Base-by-base conservation (phyloP, 1,140 invertebrate genomes). In the Dryas iulia region DNA sequence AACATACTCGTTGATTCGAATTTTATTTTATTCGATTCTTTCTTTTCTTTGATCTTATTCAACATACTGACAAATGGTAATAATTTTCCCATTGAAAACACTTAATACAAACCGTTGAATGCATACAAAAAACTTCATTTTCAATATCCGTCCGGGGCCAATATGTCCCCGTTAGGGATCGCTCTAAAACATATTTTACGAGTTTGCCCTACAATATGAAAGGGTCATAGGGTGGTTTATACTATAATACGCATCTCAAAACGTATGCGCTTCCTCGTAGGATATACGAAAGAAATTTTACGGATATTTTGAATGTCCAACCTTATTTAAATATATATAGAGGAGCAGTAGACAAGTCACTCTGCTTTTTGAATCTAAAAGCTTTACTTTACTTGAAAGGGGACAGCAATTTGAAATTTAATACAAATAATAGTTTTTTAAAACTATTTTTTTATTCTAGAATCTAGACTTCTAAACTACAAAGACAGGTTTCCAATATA, bases 61-160 rank as follows among this genome's bases (percentile, higher is more conserved):
- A n/a, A n/a, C n/a, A n/a, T n/a, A n/a, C n/a, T n/a, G n/a, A n/a
- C n/a, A n/a, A n/a, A n/a, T n/a, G n/a, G n/a, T n/a, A n/a, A n/a
- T n/a, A 21, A 47, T 18, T 47, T 18, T n/a, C 39, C 5, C 39
- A 18, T 47, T 47, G 39, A 35, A 35, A 35, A 47, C 68, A 74
- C 73, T 78, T 76, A 74, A 70, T 71, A 66, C 77, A 78, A 81
- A 81, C 73, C 79, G 69, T 76, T 78, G 77, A 78, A 84, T 79
- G 76, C 77, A 82, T 84, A 82, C 77, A 81, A 84, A 84, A 82
- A 82, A 74, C 80, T 83, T 84, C 74, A 80, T 82, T 83, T 83
- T 81, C 80, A 83, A 85, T 82, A 80, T 79, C 64, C 56, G 24
- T 66, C 71, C 56, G 61, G 69, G 66, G 57, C 72, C 74, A 84